Evolutionary conservation across 2,888 invertebrate genomes (phyloP).

Genomic region (Sarcophaga rosellei): DNA sequence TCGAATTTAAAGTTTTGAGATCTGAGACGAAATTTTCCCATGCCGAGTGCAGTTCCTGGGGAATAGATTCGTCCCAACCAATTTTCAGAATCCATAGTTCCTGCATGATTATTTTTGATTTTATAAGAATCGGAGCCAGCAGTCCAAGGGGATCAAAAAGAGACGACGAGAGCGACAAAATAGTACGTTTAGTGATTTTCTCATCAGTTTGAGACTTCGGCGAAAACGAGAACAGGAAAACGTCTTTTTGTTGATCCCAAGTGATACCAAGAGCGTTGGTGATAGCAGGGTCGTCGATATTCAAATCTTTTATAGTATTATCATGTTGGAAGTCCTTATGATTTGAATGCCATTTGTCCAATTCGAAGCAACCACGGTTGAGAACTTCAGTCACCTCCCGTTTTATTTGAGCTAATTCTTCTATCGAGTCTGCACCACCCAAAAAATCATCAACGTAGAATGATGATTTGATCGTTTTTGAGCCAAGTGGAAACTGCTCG

Average conservation of each 20-base stretch:
- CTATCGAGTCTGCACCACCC: constrained; percentile 9
- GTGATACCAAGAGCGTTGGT: constrained; percentile 24
- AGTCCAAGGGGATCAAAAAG: constrained; percentile 58
- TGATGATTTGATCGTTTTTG: constrained; percentile 37
- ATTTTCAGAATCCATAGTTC: constrained; percentile 46
- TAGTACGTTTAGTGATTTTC: background rate
- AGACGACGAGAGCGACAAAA: constrained; percentile 33
- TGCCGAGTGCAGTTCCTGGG: constrained; percentile 7
- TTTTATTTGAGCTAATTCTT: constrained; percentile 26
- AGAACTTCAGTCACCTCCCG: constrained; percentile 15
- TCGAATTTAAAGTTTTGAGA: constrained; percentile 3
- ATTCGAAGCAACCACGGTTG: background rate
- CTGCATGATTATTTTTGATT: constrained; percentile 38
- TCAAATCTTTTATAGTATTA: constrained; percentile 17
- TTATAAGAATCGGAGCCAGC: constrained; percentile 37
- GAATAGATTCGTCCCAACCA: constrained; percentile 49
- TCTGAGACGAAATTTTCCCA: constrained; percentile 21
- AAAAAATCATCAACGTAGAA: constrained; percentile 42
- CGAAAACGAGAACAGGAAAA: constrained; percentile 44
- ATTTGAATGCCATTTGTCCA: background rate
- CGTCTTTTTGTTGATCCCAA: constrained; percentile 47
- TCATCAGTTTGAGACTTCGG: background rate
- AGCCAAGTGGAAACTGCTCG: constrained; percentile 23
- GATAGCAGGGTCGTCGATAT: background rate
- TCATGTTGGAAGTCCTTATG: constrained; percentile 6